These are phyloP conservation scores for Drosophila quasianomalipes DNA, from an alignment of 2,888 invertebrate species.

Conservation along the genomic window DNA sequence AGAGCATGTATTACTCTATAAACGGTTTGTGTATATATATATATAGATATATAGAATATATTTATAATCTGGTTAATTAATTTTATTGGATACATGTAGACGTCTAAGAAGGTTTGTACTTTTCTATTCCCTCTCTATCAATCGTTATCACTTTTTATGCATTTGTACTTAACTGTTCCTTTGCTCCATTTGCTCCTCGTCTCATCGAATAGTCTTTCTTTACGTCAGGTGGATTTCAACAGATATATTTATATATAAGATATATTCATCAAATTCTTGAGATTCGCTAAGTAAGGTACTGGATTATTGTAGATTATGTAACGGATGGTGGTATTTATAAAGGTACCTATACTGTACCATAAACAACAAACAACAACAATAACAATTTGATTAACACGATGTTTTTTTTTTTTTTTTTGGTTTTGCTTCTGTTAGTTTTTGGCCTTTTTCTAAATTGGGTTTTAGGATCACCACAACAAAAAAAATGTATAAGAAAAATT, in stretches of 20 bases:
- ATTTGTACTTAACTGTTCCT: conserved; percentile 15
- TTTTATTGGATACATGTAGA: background rate
- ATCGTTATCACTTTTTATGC: background rate
- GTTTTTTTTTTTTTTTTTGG: conserved; percentile 1
- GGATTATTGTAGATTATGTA: background rate
- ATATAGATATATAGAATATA: conserved; percentile 3
- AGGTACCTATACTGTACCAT: conserved; percentile 15
- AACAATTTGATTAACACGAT: conserved; percentile 24
- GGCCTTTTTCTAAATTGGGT: background rate
- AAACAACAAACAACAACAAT: conserved; percentile 20
- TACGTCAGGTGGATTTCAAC: conserved; percentile 13
- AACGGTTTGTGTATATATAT: background rate
- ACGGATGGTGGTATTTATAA: background rate
- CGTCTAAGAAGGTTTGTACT: conserved; percentile 4
- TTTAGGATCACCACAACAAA: conserved; percentile 24
- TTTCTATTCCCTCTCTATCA: background rate
- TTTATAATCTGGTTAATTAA: background rate
- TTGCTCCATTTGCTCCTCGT: background rate
- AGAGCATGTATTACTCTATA: background rate
- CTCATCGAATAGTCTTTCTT: conserved; percentile 15
- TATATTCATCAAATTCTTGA: background rate
- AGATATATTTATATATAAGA: background rate
- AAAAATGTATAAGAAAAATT: conserved; percentile 43
- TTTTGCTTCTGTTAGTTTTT: background rate
- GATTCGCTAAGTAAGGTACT: background rate